Conservation (phyloP, 2,797 vertebrate genomes). For the Lagodon rhomboides region DNA sequence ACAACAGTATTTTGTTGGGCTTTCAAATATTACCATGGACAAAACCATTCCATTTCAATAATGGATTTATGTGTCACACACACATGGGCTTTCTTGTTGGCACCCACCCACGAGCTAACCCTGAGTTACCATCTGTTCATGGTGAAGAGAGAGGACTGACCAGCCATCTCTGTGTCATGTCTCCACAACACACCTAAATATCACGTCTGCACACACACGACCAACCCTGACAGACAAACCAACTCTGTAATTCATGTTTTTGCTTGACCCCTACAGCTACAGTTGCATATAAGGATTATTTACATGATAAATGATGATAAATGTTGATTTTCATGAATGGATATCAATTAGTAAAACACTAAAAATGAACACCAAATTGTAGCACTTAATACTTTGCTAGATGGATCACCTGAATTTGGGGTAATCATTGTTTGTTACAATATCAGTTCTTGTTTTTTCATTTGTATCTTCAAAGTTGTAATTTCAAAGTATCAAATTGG, state of each 20-base stretch:
- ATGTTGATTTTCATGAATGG: neutral
- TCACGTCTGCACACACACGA: slow-evolving; percentile 68
- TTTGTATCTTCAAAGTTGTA: too few species aligned
- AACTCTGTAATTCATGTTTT: slow-evolving; percentile 19
- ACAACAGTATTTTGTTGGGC: neutral
- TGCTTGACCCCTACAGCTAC: neutral
- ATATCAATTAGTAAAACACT: neutral
- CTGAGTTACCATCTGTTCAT: slow-evolving; percentile 87
- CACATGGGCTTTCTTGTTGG: slow-evolving; percentile 78
- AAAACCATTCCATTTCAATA: slow-evolving; percentile 45
- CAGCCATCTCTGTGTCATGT: slow-evolving; percentile 72
- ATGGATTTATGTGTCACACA: slow-evolving; percentile 63
- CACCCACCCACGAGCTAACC: slow-evolving; percentile 78
- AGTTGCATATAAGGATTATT: neutral
- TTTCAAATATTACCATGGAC: slow-evolving; percentile 20
- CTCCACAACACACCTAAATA: slow-evolving; percentile 73
- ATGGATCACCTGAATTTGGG: neutral
- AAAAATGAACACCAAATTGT: neutral
- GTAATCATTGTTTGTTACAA: neutral
- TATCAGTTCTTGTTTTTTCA: neutral
- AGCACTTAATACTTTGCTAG: neutral
- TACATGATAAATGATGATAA: too few species aligned
- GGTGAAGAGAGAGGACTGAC: slow-evolving; percentile 75
- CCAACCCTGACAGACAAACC: slow-evolving; percentile 50
- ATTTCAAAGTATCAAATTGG: neutral